Conservation (phyloP, 1,140 invertebrate genomes). For the Campoletis sonorensis region DNA sequence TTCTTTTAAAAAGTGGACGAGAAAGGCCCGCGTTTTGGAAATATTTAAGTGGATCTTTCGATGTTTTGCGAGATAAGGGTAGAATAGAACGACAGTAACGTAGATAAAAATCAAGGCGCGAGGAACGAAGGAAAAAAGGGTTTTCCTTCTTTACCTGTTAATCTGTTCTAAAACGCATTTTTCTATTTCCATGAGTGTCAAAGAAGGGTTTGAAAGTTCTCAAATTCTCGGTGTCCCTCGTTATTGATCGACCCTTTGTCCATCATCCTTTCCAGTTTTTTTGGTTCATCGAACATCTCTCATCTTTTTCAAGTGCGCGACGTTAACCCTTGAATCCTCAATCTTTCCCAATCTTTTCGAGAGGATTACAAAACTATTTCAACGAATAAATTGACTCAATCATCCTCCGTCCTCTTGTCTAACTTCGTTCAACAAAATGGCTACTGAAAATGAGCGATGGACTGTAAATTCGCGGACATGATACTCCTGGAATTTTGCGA, state of each 20-base stretch:
- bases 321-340: neutral
- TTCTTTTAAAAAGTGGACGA: constrained; percentile 52
- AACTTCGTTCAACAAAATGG: neutral
- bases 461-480: neutral
- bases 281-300: neutral
- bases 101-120: constrained; percentile 33
- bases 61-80: constrained; percentile 68
- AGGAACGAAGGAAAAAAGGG: constrained; percentile 31
- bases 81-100: neutral
- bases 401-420: neutral
- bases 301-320: neutral
- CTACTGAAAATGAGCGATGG: neutral
- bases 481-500: neutral
- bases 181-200: neutral
- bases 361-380: neutral
- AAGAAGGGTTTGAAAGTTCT: constrained; percentile 40
- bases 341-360: neutral
- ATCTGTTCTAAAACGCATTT: constrained; percentile 21
- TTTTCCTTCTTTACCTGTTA: constrained; percentile 17
- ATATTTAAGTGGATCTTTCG: constrained; percentile 69
- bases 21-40: constrained; percentile 62
- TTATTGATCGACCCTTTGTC: constrained; percentile 46
- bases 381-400: neutral
- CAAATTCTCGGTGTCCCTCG: constrained; percentile 26
- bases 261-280: constrained; percentile 9